phyloP scores from a whole-genome alignment of 2,113 vertebrate genomes.

The Epinephelus lanceolatus region DNA sequence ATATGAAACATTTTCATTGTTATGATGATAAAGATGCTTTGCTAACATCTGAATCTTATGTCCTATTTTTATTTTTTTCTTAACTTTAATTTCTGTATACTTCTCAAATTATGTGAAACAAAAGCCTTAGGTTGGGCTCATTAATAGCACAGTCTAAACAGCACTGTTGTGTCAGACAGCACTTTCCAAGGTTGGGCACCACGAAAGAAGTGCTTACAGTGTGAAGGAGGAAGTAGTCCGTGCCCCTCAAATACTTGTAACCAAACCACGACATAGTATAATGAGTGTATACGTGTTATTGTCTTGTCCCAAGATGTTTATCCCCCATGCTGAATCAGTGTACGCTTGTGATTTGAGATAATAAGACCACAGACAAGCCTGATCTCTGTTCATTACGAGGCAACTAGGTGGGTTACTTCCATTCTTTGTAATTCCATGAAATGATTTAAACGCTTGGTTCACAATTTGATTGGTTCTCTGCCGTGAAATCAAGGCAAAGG shows the following conservation, averaged over 20 bases:
- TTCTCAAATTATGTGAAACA: no score
- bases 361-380: constrained; percentile 14
- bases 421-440: constrained; percentile 38
- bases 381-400: constrained; percentile 47
- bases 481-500: constrained; percentile 52
- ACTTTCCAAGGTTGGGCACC: no score
- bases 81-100: no score
- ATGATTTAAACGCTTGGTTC: constrained; percentile 54
- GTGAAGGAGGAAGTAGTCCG: no score
- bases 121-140: no score
- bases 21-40: background rate
- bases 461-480: constrained; percentile 49
- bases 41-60: background rate
- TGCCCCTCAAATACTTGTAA: background rate
- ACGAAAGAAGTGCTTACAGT: no score
- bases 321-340: background rate
- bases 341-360: constrained; percentile 29
- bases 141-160: no score
- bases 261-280: background rate
- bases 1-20: background rate
- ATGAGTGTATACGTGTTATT: background rate
- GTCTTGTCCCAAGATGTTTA: background rate
- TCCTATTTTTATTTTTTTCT: background rate
- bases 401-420: constrained; percentile 22
- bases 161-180: no score